phyloP scores from a whole-genome alignment of 2,113 vertebrate genomes.

The Dromiciops gliroides region DNA sequence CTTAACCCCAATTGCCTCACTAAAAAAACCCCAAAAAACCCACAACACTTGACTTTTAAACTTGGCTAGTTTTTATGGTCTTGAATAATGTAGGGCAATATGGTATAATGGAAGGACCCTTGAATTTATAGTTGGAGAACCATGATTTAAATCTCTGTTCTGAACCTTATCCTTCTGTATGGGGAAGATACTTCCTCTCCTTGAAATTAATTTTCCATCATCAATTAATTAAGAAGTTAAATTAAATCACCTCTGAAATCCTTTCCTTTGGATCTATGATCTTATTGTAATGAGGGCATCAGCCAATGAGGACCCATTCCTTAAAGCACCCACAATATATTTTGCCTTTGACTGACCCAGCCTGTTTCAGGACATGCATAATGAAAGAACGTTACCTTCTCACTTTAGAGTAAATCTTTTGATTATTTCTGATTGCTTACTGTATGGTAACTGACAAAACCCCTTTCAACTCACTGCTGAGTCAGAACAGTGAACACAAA shows the following conservation, averaged over 20 bases:
- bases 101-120: not conserved
- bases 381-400: too few relatives aligned
- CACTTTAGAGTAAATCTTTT: too few relatives aligned
- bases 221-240: not conserved
- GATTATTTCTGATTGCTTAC: not conserved
- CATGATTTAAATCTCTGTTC: not conserved
- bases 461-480: too few relatives aligned
- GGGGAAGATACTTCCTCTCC: not conserved
- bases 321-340: not conserved
- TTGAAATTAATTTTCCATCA: not conserved
- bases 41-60: not conserved
- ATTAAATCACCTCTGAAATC: not conserved
- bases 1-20: too few relatives aligned
- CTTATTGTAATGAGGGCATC: not conserved
- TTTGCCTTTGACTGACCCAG: not conserved
- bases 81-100: not conserved
- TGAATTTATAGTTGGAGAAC: not conserved
- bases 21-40: too few relatives aligned
- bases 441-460: too few relatives aligned
- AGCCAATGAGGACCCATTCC: too few relatives aligned
- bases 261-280: not conserved
- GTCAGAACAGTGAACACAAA: not conserved
- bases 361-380: not conserved
- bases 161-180: not conserved
- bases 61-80: not conserved